Percentiles rank a stretch among this genome's conserved stretches.
phyloP scores from a whole-genome alignment of 2,888 invertebrate genomes.

The Cryptocephalus moraei region DNA sequence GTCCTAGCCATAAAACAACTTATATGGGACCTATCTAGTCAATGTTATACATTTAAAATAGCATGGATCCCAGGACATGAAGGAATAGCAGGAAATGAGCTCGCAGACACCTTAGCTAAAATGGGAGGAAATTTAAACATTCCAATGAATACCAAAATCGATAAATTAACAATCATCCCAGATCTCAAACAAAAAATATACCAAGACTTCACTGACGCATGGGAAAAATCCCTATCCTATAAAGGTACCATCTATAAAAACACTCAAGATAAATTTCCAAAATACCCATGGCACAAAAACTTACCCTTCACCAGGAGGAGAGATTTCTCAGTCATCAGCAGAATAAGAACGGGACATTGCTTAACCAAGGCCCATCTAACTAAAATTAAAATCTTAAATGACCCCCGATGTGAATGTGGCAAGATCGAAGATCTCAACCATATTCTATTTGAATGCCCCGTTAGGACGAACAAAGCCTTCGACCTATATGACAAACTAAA shows the following conservation, averaged over 20 bases:
- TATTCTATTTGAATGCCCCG: not conserved
- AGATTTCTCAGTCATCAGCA: not conserved
- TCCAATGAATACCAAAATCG: not conserved
- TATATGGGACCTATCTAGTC: too few relatives aligned
- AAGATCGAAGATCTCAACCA: constrained; percentile 1
- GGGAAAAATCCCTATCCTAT: not conserved
- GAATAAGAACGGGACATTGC: not conserved
- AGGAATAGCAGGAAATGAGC: not conserved
- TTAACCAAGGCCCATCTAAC: not conserved
- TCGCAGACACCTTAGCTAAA: not conserved
- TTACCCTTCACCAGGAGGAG: not conserved
- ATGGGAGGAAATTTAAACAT: not conserved
- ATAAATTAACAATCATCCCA: not conserved
- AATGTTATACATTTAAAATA: too few relatives aligned
- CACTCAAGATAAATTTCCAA: too few relatives aligned
- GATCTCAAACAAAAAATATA: not conserved
- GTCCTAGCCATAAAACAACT: too few relatives aligned
- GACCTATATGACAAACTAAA: too few relatives aligned
- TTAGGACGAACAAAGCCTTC: not conserved
- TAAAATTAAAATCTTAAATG: not conserved
- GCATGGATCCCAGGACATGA: not conserved
- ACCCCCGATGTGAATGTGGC: not conserved
- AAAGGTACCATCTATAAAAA: too few relatives aligned
- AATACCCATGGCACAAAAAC: not conserved
- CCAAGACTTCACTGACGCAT: not conserved